Percentiles rank a stretch among this genome's conserved stretches.
Conservation (phyloP, 2,797 vertebrate species). For the Oreochromis grahami region DNA sequence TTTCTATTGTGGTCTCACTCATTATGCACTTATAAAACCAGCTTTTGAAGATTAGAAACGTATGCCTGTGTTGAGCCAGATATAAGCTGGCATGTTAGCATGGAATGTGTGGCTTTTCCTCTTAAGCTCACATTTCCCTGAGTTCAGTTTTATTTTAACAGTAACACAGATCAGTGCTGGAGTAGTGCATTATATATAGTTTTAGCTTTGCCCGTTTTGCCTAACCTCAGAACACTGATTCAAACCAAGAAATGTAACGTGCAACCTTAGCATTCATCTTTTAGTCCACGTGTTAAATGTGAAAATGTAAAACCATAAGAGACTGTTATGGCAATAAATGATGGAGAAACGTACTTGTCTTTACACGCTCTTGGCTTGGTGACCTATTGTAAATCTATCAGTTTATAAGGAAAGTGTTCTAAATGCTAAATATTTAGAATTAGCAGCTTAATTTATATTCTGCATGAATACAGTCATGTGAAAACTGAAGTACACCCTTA, state of each 20-base stretch:
- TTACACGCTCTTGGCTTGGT: background rate
- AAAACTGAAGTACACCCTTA: background rate
- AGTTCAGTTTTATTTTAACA: constrained; percentile 58
- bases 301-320: background rate
- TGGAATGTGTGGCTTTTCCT: constrained; percentile 70
- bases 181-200: constrained; percentile 44
- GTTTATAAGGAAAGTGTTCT: background rate
- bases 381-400: background rate
- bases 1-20: constrained; percentile 77
- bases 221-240: constrained; percentile 10
- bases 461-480: background rate
- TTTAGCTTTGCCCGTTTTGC: constrained; percentile 42
- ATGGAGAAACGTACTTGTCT: background rate
- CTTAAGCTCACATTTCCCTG: constrained; percentile 57
- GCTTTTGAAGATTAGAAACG: constrained; percentile 80
- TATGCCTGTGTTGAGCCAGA: constrained; percentile 64
- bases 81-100: constrained; percentile 69
- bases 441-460: background rate
- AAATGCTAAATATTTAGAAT: background rate
- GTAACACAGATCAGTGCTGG: constrained; percentile 57
- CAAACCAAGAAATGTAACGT: background rate
- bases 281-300: background rate
- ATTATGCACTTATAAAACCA: constrained; percentile 76
- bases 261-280: constrained; percentile 7
- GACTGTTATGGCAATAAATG: background rate